A percentile compares a stretch with the other conserved stretches of the same genome.
Evolutionary conservation across 1,140 invertebrate species (phyloP).

Genomic region (Drosophila ohnishii): DNA sequence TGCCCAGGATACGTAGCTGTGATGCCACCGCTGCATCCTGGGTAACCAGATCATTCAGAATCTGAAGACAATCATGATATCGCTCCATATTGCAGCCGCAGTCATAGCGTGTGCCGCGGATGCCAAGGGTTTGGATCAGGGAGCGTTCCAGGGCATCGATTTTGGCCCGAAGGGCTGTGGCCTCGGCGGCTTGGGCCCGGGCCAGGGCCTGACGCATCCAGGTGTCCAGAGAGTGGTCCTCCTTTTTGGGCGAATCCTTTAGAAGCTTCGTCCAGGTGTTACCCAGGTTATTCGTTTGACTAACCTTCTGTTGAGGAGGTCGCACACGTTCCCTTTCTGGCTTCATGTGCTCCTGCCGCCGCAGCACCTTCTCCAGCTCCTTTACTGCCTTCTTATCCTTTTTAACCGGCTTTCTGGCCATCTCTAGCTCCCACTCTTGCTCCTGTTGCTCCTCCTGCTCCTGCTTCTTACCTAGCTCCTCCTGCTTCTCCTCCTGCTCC

Average conservation of each 20-base stretch:
- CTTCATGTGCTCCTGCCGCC: background rate
- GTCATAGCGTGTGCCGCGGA: constrained; percentile 88
- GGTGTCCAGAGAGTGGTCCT: constrained; percentile 25
- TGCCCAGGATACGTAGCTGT: constrained; percentile 86
- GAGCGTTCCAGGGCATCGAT: constrained; percentile 85
- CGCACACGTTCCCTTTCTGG: constrained; percentile 4
- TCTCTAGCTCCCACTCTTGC: background rate
- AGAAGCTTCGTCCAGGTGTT: background rate
- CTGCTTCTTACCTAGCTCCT: background rate
- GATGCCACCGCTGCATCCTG: constrained; percentile 86
- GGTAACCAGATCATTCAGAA: constrained; percentile 83
- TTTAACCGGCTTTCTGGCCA: too few relatives aligned
- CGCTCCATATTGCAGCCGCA: constrained; percentile 94
- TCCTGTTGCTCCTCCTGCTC: background rate
- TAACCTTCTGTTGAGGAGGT: background rate
- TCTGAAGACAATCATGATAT: constrained; percentile 90
- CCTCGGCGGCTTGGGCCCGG: constrained; percentile 66
- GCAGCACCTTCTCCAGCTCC: constrained; percentile 20
- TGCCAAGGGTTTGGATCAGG: constrained; percentile 84
- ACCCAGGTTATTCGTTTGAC: background rate
- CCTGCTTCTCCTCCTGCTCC: background rate
- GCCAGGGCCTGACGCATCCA: constrained; percentile 85
- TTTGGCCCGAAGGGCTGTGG: constrained; percentile 86
- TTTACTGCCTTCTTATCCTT: background rate
- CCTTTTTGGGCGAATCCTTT: background rate